Conservation (phyloP, 1,140 invertebrate genomes). For the Agrilus planipennis region DNA sequence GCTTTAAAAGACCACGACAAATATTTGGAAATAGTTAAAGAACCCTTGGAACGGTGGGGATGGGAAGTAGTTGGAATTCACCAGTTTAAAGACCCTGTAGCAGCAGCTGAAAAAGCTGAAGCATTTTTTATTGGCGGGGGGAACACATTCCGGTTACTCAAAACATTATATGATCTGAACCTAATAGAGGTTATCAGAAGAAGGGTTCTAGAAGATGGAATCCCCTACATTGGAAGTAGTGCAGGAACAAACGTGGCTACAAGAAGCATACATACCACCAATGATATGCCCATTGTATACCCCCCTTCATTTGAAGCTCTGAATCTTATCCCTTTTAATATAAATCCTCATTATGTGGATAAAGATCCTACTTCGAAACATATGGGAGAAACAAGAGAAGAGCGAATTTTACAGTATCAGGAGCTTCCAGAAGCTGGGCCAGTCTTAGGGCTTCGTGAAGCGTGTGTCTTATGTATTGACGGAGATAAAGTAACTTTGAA, state of each 20-base stretch:
- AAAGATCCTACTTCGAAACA: slow-evolving; percentile 47
- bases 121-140: slow-evolving; percentile 72
- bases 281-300: slow-evolving; percentile 77
- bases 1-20: slow-evolving; percentile 52
- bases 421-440: slow-evolving; percentile 39
- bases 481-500: slow-evolving; percentile 45
- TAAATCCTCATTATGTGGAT: slow-evolving; percentile 76
- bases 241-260: slow-evolving; percentile 73
- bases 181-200: slow-evolving; percentile 52
- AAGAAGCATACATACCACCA: slow-evolving; percentile 64
- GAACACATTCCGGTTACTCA: slow-evolving; percentile 66
- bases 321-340: slow-evolving; percentile 68
- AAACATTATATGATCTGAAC: slow-evolving; percentile 55
- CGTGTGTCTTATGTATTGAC: slow-evolving; percentile 50
- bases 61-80: slow-evolving; percentile 54
- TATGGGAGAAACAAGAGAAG: slow-evolving; percentile 63
- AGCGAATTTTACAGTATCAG: slow-evolving; percentile 56
- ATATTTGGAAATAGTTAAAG: slow-evolving; percentile 50
- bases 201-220: slow-evolving; percentile 47
- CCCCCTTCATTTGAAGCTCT: slow-evolving; percentile 63
- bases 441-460: slow-evolving; percentile 62
- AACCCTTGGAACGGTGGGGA: slow-evolving; percentile 51
- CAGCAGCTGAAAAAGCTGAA: slow-evolving; percentile 48
- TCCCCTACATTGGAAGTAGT: slow-evolving; percentile 69
- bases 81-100: slow-evolving; percentile 38